Conservation (phyloP, 2,888 invertebrate genomes). For the Synanthedon myopaeformis region DNA sequence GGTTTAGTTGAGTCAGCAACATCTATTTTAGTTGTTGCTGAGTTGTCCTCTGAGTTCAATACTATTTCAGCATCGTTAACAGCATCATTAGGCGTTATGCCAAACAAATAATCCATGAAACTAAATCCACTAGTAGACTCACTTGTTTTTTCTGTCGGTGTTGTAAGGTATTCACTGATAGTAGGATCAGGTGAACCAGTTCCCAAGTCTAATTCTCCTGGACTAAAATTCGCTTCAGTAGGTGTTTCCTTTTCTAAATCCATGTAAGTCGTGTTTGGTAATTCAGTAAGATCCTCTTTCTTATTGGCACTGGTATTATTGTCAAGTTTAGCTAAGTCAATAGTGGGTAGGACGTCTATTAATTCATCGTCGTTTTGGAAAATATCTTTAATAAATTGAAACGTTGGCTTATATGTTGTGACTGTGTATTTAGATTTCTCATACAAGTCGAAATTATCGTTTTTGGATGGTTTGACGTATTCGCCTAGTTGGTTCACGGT, state of each 20-base stretch:
- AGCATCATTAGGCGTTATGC: conserved; percentile 37
- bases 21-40: conserved; percentile 18
- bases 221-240: conserved; percentile 20
- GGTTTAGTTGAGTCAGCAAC: conserved; percentile 28
- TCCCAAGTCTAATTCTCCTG: conserved; percentile 56
- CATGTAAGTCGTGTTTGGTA: conserved; percentile 12
- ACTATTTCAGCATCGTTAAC: conserved; percentile 8
- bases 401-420: conserved; percentile 52
- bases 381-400: conserved; percentile 39
- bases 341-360: conserved; percentile 23
- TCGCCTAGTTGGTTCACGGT: conserved; percentile 66
- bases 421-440: conserved; percentile 31
- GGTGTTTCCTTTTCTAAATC: conserved; percentile 18
- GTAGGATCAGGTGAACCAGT: conserved; percentile 49
- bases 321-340: conserved; percentile 41
- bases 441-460: conserved; percentile 28
- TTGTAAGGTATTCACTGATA: conserved; percentile 33
- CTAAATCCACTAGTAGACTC: conserved; percentile 35
- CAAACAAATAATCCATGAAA: conserved; percentile 56
- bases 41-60: background rate
- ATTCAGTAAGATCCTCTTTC: conserved; percentile 14
- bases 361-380: conserved; percentile 32
- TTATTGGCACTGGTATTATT: conserved; percentile 9
- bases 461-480: conserved; percentile 24
- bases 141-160: conserved; percentile 34